These are phyloP conservation scores for Potamarius usumacintae DNA, from an alignment of 2,113 vertebrate genomes.

Conservation along the genomic window DNA sequence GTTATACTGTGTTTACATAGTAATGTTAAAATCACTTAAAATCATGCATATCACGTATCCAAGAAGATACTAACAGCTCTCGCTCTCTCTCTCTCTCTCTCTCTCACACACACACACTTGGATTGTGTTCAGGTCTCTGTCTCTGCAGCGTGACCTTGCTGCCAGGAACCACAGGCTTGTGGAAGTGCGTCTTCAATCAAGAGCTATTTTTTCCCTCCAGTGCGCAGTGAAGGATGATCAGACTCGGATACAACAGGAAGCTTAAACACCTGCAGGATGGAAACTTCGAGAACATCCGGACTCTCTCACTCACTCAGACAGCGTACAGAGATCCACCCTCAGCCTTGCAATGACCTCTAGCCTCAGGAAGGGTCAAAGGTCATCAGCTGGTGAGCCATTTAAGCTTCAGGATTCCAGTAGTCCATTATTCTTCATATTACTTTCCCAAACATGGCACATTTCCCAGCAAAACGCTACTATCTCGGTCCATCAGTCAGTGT, in stretches of 20 bases:
- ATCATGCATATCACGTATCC: background rate
- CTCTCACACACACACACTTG: background rate
- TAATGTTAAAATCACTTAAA: background rate
- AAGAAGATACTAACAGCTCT: background rate
- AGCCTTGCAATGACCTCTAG: background rate
- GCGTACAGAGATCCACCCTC: background rate
- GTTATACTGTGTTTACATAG: background rate
- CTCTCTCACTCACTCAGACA: background rate
- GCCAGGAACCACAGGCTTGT: background rate
- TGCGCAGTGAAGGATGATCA: conserved; percentile 30
- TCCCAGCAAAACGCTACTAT: background rate
- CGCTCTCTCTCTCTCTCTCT: background rate
- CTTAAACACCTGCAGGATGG: conserved; percentile 13
- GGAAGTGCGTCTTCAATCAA: background rate
- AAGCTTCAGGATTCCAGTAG: background rate
- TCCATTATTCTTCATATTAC: conserved; percentile 14
- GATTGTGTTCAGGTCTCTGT: background rate
- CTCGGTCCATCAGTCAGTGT: conserved; percentile 5
- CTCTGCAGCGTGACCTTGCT: conserved; percentile 26
- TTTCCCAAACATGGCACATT: conserved; percentile 1
- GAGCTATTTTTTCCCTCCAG: conserved; percentile 10
- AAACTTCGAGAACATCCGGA: conserved; percentile 23
- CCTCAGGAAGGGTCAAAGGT: background rate
- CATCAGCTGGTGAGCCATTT: background rate
- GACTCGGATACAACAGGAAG: conserved; percentile 8